Evolutionary conservation across 1,140 invertebrate species (phyloP).

Genomic region (Temnothorax curvispinosus): DNA sequence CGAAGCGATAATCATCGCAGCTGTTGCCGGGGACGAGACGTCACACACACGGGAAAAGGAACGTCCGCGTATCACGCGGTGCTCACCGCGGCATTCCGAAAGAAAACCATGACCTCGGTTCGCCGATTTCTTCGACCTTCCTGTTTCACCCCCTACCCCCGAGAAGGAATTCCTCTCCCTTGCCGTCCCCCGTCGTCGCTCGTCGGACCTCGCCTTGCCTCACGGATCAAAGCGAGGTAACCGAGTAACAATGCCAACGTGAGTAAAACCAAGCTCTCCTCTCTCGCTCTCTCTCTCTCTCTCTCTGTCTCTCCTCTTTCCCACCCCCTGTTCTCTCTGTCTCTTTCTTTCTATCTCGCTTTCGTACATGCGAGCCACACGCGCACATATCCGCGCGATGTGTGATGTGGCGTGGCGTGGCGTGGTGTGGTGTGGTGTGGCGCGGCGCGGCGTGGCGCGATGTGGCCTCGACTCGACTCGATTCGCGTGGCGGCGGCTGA

Average conservation of each 20-base stretch:
- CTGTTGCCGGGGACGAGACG: constrained; percentile 61
- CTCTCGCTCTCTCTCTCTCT: background rate
- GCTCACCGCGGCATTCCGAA: constrained; percentile 7
- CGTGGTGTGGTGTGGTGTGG: constrained; percentile 64
- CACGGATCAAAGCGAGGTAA: constrained; percentile 42
- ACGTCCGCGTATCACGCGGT: constrained; percentile 50
- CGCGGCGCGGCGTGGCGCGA: constrained; percentile 62
- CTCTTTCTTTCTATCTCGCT: background rate
- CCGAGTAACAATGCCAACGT: constrained; percentile 44
- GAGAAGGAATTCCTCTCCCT: background rate
- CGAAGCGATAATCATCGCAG: constrained; percentile 58
- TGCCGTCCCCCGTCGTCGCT: background rate
- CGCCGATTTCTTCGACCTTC: constrained; percentile 64
- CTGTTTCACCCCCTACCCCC: background rate
- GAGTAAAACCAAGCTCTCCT: constrained; percentile 8
- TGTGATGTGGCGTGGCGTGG: constrained; percentile 33
- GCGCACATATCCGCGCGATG: constrained; percentile 20
- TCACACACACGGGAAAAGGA: constrained; percentile 43
- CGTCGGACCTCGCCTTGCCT: constrained; percentile 11
- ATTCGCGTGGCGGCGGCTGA: constrained; percentile 83
- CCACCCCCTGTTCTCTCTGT: background rate
- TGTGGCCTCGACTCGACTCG: constrained; percentile 77
- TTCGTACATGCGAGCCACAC: constrained; percentile 12
- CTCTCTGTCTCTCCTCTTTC: background rate
- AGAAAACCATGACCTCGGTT: constrained; percentile 70